phyloP scores from a whole-genome alignment of 2,888 invertebrate genomes.

The Mythimna albipuncta region DNA sequence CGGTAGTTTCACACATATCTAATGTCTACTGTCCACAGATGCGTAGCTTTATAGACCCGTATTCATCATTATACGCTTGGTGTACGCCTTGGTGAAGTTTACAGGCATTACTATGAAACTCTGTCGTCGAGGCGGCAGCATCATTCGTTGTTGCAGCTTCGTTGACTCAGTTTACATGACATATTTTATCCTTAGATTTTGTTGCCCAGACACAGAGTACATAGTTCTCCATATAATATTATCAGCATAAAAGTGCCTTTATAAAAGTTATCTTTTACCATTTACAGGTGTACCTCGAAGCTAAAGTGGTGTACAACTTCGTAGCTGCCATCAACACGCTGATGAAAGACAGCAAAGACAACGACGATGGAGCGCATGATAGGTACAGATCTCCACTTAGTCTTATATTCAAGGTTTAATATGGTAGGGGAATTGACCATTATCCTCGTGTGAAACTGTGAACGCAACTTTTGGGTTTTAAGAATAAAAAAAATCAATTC shows the following conservation, averaged over 20 bases:
- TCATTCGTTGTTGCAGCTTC: too few relatives aligned
- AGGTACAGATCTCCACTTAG: conserved; percentile 74
- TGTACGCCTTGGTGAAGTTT: too few relatives aligned
- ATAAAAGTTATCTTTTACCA: neutral
- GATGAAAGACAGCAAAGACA: conserved; percentile 77
- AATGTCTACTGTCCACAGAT: too few relatives aligned
- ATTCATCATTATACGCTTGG: too few relatives aligned
- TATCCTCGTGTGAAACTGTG: neutral
- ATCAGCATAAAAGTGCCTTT: too few relatives aligned
- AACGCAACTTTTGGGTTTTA: too few relatives aligned
- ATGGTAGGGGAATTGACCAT: neutral
- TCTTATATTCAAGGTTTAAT: neutral
- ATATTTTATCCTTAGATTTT: neutral
- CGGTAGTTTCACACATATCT: neutral
- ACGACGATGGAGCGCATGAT: conserved; percentile 79
- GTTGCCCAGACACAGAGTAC: neutral
- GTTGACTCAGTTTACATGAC: too few relatives aligned
- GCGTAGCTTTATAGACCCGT: too few relatives aligned
- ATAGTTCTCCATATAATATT: too few relatives aligned
- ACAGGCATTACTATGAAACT: too few relatives aligned
- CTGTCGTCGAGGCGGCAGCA: too few relatives aligned
- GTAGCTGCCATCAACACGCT: conserved; percentile 94
- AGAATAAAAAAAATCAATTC: neutral
- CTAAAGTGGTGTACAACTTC: conserved; percentile 95
- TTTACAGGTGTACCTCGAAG: conserved; percentile 93